Evolutionary conservation across 1,140 invertebrate species (phyloP).

Genomic region (Ceratosolen solmsi): DNA sequence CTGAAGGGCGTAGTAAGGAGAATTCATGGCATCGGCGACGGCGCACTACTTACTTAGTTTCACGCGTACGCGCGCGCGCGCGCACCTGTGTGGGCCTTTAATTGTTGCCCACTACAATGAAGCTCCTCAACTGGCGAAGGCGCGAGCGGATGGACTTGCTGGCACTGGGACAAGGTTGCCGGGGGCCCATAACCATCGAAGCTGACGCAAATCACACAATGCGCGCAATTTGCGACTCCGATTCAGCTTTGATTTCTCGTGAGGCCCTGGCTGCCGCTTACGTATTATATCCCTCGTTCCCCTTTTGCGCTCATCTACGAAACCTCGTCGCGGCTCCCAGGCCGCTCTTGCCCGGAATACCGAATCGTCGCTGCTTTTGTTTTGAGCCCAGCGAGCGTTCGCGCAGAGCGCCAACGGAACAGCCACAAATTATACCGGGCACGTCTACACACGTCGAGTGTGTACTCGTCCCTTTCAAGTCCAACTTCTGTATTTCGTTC

Average conservation of each 20-base stretch:
- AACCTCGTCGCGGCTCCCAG: not conserved
- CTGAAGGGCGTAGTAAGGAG: not conserved
- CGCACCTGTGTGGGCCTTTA: conserved; percentile 10
- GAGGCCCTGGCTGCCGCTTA: conserved; percentile 52
- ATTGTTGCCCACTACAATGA: conserved; percentile 1
- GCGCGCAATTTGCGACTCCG: conserved; percentile 57
- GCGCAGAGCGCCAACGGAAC: not conserved
- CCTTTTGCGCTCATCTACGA: not conserved
- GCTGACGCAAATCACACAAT: conserved; percentile 55
- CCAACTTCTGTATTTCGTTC: not conserved
- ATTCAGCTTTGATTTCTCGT: conserved; percentile 64
- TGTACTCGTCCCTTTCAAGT: not conserved
- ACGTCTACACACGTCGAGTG: not conserved
- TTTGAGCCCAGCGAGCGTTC: not conserved
- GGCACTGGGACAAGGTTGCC: conserved; percentile 72
- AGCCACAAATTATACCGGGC: not conserved
- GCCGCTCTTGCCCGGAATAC: conserved; percentile 1
- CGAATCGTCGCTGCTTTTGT: not conserved
- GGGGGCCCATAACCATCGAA: conserved; percentile 69
- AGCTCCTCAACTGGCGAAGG: not conserved
- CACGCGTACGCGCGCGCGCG: not conserved
- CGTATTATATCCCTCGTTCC: conserved; percentile 34
- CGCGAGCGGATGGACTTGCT: conserved; percentile 33
- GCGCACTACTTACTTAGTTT: not conserved
- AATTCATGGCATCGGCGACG: not conserved